Evolutionary conservation across 2,797 vertebrate genomes (phyloP).

Genomic region (Sternarchorhynchus goeldii): DNA sequence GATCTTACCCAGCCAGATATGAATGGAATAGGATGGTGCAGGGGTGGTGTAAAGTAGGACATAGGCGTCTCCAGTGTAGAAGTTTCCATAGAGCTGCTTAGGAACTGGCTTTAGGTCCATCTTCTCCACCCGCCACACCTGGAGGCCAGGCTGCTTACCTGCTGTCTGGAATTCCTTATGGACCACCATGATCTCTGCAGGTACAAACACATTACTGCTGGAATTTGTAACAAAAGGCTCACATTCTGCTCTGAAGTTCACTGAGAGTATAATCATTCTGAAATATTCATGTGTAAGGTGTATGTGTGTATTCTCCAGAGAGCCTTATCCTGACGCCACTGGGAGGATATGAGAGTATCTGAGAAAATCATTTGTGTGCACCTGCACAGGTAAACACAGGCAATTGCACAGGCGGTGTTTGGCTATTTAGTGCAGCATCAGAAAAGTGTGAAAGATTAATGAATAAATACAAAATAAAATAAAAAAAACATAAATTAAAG

Average conservation of each 20-base stretch:
- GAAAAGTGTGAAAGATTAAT: neutral
- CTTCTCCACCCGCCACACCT: slow-evolving; percentile 93
- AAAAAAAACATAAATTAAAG: neutral
- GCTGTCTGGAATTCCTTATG: slow-evolving; percentile 85
- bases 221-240: neutral
- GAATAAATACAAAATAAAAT: neutral
- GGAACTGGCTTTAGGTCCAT: slow-evolving; percentile 85
- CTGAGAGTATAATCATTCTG: neutral
- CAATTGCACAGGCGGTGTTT: neutral
- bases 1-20: slow-evolving; percentile 87
- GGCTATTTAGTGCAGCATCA: neutral
- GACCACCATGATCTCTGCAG: slow-evolving; percentile 67
- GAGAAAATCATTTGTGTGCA: slow-evolving; percentile 15
- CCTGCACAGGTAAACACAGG: slow-evolving; percentile 12
- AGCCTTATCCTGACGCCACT: neutral
- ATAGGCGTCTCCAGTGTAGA: slow-evolving; percentile 89
- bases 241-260: neutral
- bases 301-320: neutral
- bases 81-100: slow-evolving; percentile 77
- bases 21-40: slow-evolving; percentile 77
- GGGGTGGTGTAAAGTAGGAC: slow-evolving; percentile 82
- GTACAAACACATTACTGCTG: neutral
- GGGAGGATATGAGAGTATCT: slow-evolving; percentile 4
- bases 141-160: slow-evolving; percentile 85
- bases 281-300: neutral